These are phyloP conservation scores for Drusus annulatus DNA, from an alignment of 1,140 invertebrate species.

Conservation along the genomic window DNA sequence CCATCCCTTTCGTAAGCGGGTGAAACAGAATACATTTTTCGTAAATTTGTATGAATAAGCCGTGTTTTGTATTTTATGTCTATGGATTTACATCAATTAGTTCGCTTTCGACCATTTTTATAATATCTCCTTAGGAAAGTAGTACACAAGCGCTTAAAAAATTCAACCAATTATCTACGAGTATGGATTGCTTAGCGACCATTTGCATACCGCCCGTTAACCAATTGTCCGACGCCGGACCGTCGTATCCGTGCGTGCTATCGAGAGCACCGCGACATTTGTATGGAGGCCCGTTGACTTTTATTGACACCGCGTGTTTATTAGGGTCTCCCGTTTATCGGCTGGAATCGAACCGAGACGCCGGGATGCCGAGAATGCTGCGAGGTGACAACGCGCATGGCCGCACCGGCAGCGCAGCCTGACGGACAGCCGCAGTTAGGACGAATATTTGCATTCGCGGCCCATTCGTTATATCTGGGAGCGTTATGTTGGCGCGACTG, in stretches of 20 bases:
- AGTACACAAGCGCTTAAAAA: no score
- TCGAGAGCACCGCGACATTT: constrained; percentile 31
- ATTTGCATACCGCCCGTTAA: neutral
- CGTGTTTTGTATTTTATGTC: no score
- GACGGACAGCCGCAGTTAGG: constrained; percentile 18
- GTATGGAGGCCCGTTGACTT: constrained; percentile 45
- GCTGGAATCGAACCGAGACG: constrained; percentile 1
- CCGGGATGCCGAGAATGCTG: constrained; percentile 3
- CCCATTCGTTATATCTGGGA: constrained; percentile 28
- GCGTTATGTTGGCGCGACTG: no score
- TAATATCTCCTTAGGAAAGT: no score
- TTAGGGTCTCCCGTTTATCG: constrained; percentile 37
- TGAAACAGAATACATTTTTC: no score
- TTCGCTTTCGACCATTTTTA: no score
- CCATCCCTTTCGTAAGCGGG: no score
- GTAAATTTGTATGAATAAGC: no score
- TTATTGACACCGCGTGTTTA: constrained; percentile 52
- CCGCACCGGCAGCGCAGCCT: neutral
- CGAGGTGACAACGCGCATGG: constrained; percentile 15
- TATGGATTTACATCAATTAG: no score
- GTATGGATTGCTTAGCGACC: no score
- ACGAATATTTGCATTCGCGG: constrained; percentile 36
- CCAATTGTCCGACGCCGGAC: neutral
- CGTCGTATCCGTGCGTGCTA: constrained; percentile 5
- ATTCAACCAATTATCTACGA: no score